Conservation (phyloP, 2,888 invertebrate species). For the Lacanobia oleracea region DNA sequence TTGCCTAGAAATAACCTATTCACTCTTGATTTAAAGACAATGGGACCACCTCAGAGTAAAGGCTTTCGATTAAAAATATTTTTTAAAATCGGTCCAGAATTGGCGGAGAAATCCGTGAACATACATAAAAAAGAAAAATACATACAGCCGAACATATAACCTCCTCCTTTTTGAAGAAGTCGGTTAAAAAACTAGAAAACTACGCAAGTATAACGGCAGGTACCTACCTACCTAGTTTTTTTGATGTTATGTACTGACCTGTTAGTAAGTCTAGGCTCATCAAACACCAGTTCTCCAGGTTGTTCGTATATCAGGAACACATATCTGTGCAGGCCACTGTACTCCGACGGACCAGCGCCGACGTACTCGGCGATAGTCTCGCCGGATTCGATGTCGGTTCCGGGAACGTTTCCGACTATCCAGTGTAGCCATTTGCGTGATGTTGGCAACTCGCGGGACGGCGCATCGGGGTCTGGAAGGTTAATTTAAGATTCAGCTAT, state of each 20-base stretch:
- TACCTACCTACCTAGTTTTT: no score
- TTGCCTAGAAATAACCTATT: no score
- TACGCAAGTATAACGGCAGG: no score
- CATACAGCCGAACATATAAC: no score
- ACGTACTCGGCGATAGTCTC: conserved; percentile 38
- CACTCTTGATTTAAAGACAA: no score
- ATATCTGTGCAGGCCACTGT: conserved; percentile 30
- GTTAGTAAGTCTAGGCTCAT: conserved; percentile 74
- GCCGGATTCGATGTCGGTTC: conserved; percentile 12
- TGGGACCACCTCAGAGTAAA: no score
- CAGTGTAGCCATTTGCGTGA: conserved; percentile 26
- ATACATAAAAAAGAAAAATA: no score
- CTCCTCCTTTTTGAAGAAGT: no score
- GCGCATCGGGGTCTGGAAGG: conserved; percentile 30
- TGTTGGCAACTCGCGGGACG: conserved; percentile 22
- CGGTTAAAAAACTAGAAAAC: no score
- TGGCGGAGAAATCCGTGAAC: no score
- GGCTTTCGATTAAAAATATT: no score
- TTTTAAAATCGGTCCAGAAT: no score
- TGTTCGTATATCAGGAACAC: conserved; percentile 42
- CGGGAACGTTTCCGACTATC: conserved; percentile 30
- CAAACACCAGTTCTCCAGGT: conserved; percentile 23
- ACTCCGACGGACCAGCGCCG: conserved; percentile 14
- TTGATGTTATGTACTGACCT: conserved; percentile 79
- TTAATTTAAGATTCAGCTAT: neutral